These are phyloP conservation scores for Unio pictorum DNA, from an alignment of 2,888 invertebrate species.

Conservation along the genomic window DNA sequence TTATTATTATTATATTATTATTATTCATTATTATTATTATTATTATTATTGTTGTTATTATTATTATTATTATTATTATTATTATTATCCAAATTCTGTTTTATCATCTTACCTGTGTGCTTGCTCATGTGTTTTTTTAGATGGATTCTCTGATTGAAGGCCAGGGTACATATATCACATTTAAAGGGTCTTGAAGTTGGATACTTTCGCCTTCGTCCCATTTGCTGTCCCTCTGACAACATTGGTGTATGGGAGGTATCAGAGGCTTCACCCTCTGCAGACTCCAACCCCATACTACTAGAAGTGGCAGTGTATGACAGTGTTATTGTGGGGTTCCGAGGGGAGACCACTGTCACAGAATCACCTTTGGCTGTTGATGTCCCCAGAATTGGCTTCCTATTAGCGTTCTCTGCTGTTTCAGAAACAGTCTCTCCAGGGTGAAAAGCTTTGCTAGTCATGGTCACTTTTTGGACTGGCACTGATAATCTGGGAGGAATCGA, in stretches of 20 bases:
- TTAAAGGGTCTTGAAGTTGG: conserved; percentile 66
- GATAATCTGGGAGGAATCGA: neutral
- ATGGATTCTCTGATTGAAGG: conserved; percentile 71
- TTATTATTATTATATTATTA: too few species aligned
- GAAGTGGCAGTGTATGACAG: neutral
- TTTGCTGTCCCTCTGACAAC: neutral
- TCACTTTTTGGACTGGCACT: neutral
- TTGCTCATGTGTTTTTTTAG: conserved; percentile 71
- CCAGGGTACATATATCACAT: conserved; percentile 66
- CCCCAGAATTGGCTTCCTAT: neutral
- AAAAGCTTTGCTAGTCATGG: too few species aligned
- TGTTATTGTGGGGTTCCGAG: neutral
- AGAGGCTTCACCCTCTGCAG: neutral
- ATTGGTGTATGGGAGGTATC: neutral
- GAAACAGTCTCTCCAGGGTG: too few species aligned
- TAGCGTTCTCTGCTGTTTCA: neutral
- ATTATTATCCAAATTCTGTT: neutral
- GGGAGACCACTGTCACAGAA: neutral
- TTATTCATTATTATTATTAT: too few species aligned
- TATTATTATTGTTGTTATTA: too few species aligned
- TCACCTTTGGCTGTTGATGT: neutral
- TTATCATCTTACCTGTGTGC: conserved; percentile 62
- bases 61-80: too few species aligned
- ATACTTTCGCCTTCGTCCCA: conserved; percentile 49
- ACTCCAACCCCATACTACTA: neutral